Evolutionary conservation across 2,797 vertebrate genomes (phyloP).

Genomic region (Poecile montanus): DNA sequence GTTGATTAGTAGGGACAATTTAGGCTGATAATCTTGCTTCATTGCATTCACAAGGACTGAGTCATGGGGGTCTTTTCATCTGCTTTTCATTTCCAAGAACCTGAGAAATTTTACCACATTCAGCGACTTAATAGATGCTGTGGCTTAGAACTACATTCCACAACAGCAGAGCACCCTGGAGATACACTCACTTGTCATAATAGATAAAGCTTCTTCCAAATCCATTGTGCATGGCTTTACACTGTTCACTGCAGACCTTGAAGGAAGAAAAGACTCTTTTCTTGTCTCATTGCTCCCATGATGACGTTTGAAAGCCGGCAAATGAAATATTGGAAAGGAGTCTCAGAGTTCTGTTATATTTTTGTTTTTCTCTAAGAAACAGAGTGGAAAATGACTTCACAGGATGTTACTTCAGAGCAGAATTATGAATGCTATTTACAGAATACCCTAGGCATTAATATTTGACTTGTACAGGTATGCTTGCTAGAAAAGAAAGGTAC

Average conservation of each 20-base stretch:
- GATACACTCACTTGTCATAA: slow-evolving; percentile 62
- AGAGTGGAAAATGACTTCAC: slow-evolving; percentile 50
- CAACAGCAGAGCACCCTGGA: slow-evolving; percentile 58
- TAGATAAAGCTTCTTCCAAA: slow-evolving; percentile 54
- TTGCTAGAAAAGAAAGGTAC: neutral
- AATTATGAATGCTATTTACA: slow-evolving; percentile 48
- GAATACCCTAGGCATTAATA: slow-evolving; percentile 48
- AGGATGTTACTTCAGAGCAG: slow-evolving; percentile 37
- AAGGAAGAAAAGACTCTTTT: slow-evolving; percentile 61
- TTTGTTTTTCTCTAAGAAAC: slow-evolving; percentile 63
- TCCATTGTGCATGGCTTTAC: slow-evolving; percentile 27
- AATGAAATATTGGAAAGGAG: slow-evolving; percentile 55
- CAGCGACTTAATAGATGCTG: slow-evolving; percentile 46
- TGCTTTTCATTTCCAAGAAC: slow-evolving; percentile 33
- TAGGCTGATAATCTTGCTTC: neutral
- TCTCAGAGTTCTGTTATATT: slow-evolving; percentile 20
- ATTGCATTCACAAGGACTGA: neutral
- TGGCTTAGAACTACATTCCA: slow-evolving; percentile 34
- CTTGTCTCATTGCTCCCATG: slow-evolving; percentile 69
- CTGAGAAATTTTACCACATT: slow-evolving; percentile 36
- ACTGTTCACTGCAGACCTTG: slow-evolving; percentile 40
- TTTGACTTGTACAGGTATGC: slow-evolving; percentile 26
- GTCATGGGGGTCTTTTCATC: neutral
- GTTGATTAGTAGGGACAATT: slow-evolving; percentile 39
- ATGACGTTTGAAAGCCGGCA: slow-evolving; percentile 24